Base-by-base conservation (phyloP, 1,140 invertebrate species). In the Dolichoris vasculosae region DNA sequence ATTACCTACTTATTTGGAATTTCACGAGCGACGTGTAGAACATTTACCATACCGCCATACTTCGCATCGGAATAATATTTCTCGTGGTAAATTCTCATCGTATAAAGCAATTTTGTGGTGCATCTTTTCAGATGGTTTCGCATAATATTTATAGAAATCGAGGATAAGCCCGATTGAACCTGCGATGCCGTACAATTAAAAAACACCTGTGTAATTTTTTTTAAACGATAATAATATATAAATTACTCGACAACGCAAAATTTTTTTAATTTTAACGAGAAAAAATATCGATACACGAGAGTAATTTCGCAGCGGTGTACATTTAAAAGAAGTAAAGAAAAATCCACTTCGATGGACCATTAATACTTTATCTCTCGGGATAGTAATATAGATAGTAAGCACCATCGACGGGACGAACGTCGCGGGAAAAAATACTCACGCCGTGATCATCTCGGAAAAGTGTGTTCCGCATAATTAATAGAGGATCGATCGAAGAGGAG, bases 51-150 rank as follows among this genome's bases (percentile, higher is more conserved):
- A 51, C 32, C 71, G 48, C 83, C 73, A 38, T 46, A 55, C 69
- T 87, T 76, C 84, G 67, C 83, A 86, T 77, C 64, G 86, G 87
- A 26, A 80, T 87, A 86, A 89, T 89, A 85, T 84, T 89, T 77
- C 87, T 88, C 91, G 91, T 92, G 91, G 91, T 91, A 92, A 92
- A 91, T 92, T 92, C 91, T 88, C 92, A 91, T 90, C 87, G 87
- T 82, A 73, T n/a, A 64, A 38, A 80, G 23, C 11, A 38, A 82
- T 86, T 86, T 87, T 84, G 63, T 77, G 79, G 79, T 40, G 75
- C 69, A 75, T 85, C 87, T 89, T 85, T 86, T 59, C 64, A 86
- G 55, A 69, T 79, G 80, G 86, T 88, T 87, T 85, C 77, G 64
- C 78, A 82, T 55, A 82, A 32, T 11, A 73, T 17, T 73, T 48